Evolutionary conservation across 2,888 invertebrate genomes (phyloP), one percentile per base, ranked within the genome.

Genomic region (Limnephilus marmoratus): DNA sequence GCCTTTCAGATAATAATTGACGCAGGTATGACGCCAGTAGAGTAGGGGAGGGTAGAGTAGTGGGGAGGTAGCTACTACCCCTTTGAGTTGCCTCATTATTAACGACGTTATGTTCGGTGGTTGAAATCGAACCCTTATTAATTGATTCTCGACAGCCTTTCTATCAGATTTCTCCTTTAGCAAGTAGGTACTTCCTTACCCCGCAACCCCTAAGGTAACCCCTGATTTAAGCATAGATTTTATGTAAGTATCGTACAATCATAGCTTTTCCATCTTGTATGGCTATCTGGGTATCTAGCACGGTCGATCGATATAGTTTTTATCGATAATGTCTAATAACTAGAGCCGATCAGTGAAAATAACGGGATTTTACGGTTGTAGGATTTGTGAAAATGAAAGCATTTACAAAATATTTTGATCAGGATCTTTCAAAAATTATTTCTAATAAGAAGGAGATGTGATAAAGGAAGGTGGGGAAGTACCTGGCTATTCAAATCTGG

Each of bases 71-170:
- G 24, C 68, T 45, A 4, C 68, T n/a, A 45, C 49, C 45, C n/a
- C 49, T 41, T 86, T 86, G 41, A 37, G 41, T 86, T 86, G 86
- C n/a, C 37, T 45, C 86, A 41, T 37, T 45, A 45, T 45, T 68
- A 68, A 68, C 7, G 68, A 68, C 68, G 24, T 68, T 68, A 68
- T 68, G 68, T 68, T 68, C 9, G 24, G 68, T 24, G 68, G 68
- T 68, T 68, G 68, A 68, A 68, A 68, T 68, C 68, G 68, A 68
- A 24, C 68, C 68, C 24, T 68, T 68, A 68, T 68, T 68, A 24
- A 68, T 68, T 68, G 68, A 68, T 24, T 24, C n/a, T 9, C 24
- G 68, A 68, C n/a, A 68, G 2, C 68, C n/a, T 9, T 68, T 68
- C 24, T 68, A 68, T 24, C 24, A 68, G 68, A 68, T 68, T 68